A percentile compares a stretch with the other conserved stretches of the same genome.
Conservation (phyloP, 2,113 vertebrate genomes). For the Galeopterus variegatus region DNA sequence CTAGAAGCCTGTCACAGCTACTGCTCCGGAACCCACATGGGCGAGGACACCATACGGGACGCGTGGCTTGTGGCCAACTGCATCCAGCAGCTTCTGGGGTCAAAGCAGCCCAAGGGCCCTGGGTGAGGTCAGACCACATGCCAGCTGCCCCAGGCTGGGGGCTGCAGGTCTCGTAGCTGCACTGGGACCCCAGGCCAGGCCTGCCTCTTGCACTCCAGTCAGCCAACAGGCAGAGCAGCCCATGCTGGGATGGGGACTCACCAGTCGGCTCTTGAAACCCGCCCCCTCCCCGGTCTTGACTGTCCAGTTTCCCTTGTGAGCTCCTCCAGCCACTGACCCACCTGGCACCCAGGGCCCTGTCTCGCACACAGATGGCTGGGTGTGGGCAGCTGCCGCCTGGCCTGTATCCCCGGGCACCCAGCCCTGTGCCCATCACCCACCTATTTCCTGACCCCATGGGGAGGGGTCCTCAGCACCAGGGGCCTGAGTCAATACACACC, state of each 20-base stretch:
- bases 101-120: not conserved
- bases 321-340: not conserved
- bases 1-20: not conserved
- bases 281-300: too few relatives aligned
- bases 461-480: not conserved
- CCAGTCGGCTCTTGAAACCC: too few relatives aligned
- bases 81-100: not conserved
- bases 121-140: not conserved
- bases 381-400: fast-evolving
- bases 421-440: not conserved
- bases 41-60: not conserved
- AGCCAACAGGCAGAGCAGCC: too few relatives aligned
- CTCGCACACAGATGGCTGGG: not conserved
- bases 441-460: not conserved
- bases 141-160: not conserved
- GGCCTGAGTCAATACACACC: fast-evolving
- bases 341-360: not conserved
- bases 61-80: not conserved
- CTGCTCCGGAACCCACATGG: not conserved
- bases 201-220: not conserved
- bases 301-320: fast-evolving
- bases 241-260: too few relatives aligned
- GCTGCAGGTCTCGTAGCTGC: not conserved
- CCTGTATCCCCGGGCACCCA: too few relatives aligned
- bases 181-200: not conserved